Conservation (phyloP, 2,113 vertebrate genomes). For the Tupaia chinensis region DNA sequence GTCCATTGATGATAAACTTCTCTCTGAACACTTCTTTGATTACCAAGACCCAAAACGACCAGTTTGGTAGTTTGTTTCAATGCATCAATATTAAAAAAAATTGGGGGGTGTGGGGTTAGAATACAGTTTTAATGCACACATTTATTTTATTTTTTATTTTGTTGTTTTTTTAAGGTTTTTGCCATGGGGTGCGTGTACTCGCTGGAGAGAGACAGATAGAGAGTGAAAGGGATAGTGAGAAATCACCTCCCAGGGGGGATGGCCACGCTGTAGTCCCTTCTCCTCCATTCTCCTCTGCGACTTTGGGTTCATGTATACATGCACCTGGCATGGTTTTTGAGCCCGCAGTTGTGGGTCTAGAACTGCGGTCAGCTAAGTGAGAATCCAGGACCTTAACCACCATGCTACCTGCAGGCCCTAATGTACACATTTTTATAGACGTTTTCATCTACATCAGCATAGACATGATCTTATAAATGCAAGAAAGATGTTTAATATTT, state of each 20-base stretch:
- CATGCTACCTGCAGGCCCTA: neutral
- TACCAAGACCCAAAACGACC: neutral
- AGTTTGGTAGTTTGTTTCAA: constrained; percentile 25
- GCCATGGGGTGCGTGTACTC: no score
- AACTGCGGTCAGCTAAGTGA: no score
- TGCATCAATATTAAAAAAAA: neutral
- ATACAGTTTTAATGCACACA: neutral
- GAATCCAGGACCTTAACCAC: no score
- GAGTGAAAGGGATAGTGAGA: no score
- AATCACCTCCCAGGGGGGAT: no score
- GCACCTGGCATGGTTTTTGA: no score
- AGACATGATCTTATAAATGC: neutral
- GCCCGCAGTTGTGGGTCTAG: no score
- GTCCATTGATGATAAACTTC: neutral
- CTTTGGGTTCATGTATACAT: no score
- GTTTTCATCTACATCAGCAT: neutral
- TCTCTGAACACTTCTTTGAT: constrained; percentile 17
- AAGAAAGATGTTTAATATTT: neutral
- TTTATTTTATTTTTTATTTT: neutral
- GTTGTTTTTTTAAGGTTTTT: no score
- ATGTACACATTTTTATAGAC: neutral
- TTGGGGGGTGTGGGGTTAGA: neutral
- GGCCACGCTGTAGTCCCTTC: no score
- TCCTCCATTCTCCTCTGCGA: no score
- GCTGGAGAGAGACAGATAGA: no score